Conservation (phyloP, 2,888 invertebrate genomes). For the Heliothis peltigera region DNA sequence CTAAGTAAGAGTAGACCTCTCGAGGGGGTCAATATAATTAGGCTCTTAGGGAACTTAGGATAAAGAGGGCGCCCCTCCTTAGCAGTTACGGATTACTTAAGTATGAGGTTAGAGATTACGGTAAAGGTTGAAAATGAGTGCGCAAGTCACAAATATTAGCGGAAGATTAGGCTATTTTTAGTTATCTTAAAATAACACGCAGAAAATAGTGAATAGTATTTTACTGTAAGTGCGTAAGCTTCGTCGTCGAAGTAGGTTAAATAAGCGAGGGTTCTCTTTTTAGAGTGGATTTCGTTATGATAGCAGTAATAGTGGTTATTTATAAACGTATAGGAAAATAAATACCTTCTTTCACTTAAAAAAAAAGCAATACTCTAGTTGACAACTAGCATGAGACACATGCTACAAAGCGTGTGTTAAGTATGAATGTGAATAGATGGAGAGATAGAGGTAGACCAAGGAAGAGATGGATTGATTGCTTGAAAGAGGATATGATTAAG, state of each 20-base stretch:
- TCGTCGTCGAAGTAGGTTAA: neutral
- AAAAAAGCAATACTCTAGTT: too few species aligned
- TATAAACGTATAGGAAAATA: too few species aligned
- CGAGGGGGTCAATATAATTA: neutral
- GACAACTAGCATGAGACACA: too few species aligned
- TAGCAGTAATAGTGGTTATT: too few species aligned
- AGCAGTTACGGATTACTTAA: slow-evolving; percentile 4
- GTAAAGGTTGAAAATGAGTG: neutral
- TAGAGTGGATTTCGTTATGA: too few species aligned
- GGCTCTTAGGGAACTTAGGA: slow-evolving; percentile 10
- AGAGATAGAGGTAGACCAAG: too few species aligned
- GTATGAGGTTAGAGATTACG: neutral
- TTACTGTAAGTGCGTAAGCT: neutral
- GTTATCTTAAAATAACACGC: neutral
- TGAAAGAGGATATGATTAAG: too few species aligned
- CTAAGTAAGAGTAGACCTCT: too few species aligned
- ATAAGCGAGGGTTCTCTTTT: neutral
- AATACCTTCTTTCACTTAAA: too few species aligned
- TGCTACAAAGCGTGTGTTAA: too few species aligned
- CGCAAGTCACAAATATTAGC: neutral
- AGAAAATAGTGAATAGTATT: neutral
- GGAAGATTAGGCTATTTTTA: neutral
- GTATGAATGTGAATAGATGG: too few species aligned
- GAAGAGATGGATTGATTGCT: too few species aligned
- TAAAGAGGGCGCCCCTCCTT: neutral